Percentiles rank a stretch among this genome's conserved stretches.
Conservation (phyloP, 2,888 invertebrate genomes). For the Rhodophaea formosa region DNA sequence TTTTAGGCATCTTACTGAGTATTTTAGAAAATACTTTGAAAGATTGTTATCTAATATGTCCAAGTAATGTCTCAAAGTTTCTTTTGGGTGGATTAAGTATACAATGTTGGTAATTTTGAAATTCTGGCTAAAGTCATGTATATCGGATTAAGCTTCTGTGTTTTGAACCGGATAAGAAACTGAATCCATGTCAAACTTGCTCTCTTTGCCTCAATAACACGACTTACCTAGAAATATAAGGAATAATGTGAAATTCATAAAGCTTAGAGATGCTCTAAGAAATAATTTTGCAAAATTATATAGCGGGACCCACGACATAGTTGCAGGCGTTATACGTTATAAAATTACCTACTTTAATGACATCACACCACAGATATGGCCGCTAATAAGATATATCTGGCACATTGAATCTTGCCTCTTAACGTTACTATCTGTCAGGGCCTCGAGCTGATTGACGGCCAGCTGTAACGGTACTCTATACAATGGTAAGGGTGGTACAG, state of each 20-base stretch:
- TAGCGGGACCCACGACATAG: not conserved
- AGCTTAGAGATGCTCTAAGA: not conserved
- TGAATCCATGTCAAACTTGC: too few species aligned
- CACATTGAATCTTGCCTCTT: slow-evolving; percentile 38
- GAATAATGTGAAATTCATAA: not conserved
- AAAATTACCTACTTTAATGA: slow-evolving; percentile 21
- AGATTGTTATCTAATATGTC: too few species aligned
- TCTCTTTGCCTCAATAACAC: too few species aligned
- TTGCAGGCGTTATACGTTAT: not conserved
- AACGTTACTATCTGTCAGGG: slow-evolving; percentile 70
- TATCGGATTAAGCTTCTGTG: too few species aligned
- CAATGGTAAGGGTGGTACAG: slow-evolving; percentile 47
- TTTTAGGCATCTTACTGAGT: too few species aligned
- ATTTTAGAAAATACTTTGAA: too few species aligned
- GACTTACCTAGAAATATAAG: not conserved
- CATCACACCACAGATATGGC: slow-evolving; percentile 22
- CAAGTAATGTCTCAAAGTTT: too few species aligned
- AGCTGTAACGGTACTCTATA: slow-evolving; percentile 54
- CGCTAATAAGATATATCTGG: slow-evolving; percentile 18
- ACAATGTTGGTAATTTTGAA: too few species aligned
- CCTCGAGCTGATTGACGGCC: slow-evolving; percentile 63
- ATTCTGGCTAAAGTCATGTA: too few species aligned
- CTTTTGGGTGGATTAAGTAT: too few species aligned
- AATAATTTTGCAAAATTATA: not conserved
- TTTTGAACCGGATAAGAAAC: too few species aligned